A percentile compares a stretch with the other conserved stretches of the same genome.
Evolutionary conservation across 2,888 invertebrate genomes (phyloP).

Genomic region (Campoplex nolae): DNA sequence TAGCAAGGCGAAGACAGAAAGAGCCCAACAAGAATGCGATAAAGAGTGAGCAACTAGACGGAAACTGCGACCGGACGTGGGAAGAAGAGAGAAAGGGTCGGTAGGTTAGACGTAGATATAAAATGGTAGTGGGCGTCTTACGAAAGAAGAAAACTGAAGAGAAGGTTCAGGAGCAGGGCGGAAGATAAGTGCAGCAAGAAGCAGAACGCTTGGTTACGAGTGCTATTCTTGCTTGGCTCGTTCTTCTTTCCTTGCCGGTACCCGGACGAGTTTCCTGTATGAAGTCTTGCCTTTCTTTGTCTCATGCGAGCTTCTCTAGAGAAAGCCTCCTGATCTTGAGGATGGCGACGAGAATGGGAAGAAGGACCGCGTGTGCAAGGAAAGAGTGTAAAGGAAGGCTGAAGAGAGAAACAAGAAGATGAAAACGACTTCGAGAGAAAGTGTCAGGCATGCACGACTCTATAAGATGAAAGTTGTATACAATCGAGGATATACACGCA

Average conservation of each 20-base stretch:
- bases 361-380: conserved; percentile 40
- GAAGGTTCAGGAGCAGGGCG: background rate
- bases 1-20: conserved; percentile 49
- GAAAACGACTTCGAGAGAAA: conserved; percentile 40
- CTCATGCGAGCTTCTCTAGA: conserved; percentile 55
- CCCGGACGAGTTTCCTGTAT: conserved; percentile 66
- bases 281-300: conserved; percentile 66
- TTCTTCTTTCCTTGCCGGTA: conserved; percentile 62
- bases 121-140: conserved; percentile 22
- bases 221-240: conserved; percentile 63
- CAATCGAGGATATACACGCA: conserved; percentile 33
- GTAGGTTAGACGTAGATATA: conserved; percentile 45
- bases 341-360: conserved; percentile 20
- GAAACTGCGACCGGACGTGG: conserved; percentile 58
- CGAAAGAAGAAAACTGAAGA: conserved; percentile 56
- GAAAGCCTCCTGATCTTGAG: conserved; percentile 61
- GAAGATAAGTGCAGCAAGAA: conserved; percentile 47
- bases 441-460: conserved; percentile 33
- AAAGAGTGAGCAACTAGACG: conserved; percentile 38
- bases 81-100: conserved; percentile 42
- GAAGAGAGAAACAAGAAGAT: conserved; percentile 34
- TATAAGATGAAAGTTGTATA: conserved; percentile 23
- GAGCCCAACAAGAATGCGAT: conserved; percentile 20
- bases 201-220: conserved; percentile 54
- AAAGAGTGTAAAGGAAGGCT: conserved; percentile 2